Percentiles rank a stretch among this genome's conserved stretches.
These are phyloP conservation scores for Perizoma flavofasciatum DNA, from an alignment of 2,888 invertebrate species.

Conservation along the genomic window DNA sequence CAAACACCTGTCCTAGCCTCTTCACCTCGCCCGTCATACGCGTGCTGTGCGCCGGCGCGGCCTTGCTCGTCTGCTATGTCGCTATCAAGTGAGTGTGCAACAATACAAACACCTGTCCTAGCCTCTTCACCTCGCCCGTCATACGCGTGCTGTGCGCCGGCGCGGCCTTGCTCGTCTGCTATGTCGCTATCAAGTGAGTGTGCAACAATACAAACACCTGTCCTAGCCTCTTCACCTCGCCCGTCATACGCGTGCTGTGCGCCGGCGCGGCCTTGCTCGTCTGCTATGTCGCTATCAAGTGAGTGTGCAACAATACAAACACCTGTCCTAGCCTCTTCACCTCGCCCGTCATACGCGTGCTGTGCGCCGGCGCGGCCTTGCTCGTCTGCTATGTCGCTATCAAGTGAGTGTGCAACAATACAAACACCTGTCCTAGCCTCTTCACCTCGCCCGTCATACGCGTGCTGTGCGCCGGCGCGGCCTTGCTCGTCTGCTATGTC, in stretches of 20 bases:
- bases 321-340: no score
- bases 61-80: conserved; percentile 92
- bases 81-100: conserved; percentile 86
- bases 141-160: conserved; percentile 92
- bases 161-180: conserved; percentile 91
- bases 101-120: neutral
- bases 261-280: conserved; percentile 92
- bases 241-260: conserved; percentile 90
- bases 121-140: conserved; percentile 90
- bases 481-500: conserved; percentile 92
- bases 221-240: conserved; percentile 90
- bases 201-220: neutral
- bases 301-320: neutral
- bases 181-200: conserved; percentile 90
- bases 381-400: conserved; percentile 93
- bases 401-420: conserved; percentile 74
- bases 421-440: no score
- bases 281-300: conserved; percentile 93
- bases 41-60: conserved; percentile 91
- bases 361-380: conserved; percentile 91
- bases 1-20: no score
- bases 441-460: conserved; percentile 90
- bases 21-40: conserved; percentile 90
- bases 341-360: conserved; percentile 90
- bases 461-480: conserved; percentile 91